Conservation (phyloP, 2,113 vertebrate species). For the Psophia crepitans region DNA sequence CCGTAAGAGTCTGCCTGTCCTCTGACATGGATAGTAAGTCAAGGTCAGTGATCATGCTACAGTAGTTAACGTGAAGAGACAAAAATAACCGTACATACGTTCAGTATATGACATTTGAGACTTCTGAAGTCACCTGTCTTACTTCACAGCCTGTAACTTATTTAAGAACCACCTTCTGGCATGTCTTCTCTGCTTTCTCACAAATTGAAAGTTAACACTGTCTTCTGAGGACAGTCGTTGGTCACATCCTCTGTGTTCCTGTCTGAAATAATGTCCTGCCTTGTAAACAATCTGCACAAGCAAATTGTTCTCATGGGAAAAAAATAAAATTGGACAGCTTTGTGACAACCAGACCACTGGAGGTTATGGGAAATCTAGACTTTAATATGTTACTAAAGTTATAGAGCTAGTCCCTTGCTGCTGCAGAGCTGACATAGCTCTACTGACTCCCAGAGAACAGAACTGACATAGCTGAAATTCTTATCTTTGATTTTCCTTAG, state of each 20-base stretch:
- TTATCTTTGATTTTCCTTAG: neutral
- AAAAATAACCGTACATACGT: neutral
- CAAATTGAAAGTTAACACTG: neutral
- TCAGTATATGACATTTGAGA: neutral
- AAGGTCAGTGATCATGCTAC: neutral
- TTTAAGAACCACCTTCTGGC: neutral
- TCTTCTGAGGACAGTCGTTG: neutral
- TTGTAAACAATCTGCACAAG: neutral
- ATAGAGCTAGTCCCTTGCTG: neutral
- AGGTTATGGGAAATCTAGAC: neutral
- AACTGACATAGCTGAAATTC: neutral
- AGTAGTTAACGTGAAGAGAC: neutral
- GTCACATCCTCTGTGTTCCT: neutral
- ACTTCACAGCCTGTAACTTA: neutral
- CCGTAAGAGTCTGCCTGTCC: neutral
- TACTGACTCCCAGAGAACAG: neutral
- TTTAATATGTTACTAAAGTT: neutral
- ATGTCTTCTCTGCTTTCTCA: neutral
- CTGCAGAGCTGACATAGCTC: neutral
- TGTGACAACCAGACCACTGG: neutral
- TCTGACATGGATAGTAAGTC: neutral
- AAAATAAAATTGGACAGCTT: neutral
- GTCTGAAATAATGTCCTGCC: neutral
- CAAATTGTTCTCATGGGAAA: slow-evolving; percentile 2
- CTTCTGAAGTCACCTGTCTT: neutral